Conservation (phyloP, 2,113 vertebrate species). For the Piaya cayana region DNA sequence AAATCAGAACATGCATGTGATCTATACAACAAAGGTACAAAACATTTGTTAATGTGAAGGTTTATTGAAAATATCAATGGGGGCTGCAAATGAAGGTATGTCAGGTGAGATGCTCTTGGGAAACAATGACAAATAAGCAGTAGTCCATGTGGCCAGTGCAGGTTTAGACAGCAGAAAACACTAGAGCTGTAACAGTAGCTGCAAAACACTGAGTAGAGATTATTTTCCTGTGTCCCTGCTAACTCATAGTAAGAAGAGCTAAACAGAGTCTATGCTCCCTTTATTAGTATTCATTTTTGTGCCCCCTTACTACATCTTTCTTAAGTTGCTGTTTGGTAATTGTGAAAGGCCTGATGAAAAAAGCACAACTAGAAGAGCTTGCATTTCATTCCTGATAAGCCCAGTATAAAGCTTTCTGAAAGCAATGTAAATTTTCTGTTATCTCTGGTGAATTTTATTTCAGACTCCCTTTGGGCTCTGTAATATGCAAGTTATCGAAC, state of each 20-base stretch:
- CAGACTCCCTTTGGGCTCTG: neutral
- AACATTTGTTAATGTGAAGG: neutral
- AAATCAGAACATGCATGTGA: neutral
- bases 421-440: neutral
- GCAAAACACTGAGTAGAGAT: neutral
- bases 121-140: neutral
- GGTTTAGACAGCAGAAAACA: neutral
- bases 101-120: neutral
- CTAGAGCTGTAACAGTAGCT: neutral
- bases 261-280: neutral
- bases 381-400: neutral
- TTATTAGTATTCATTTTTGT: neutral
- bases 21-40: neutral
- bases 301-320: neutral
- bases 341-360: neutral
- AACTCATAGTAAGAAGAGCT: neutral
- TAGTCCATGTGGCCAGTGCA: accelerated
- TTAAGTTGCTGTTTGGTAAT: neutral
- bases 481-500: neutral
- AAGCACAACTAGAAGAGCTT: neutral
- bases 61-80: neutral
- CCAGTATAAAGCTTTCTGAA: neutral
- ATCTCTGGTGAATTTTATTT: neutral
- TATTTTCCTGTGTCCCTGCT: accelerated
- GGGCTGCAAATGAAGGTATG: neutral